Evolutionary conservation across 2,797 vertebrate species (phyloP).

Genomic region (Acanthurus leucopareius): DNA sequence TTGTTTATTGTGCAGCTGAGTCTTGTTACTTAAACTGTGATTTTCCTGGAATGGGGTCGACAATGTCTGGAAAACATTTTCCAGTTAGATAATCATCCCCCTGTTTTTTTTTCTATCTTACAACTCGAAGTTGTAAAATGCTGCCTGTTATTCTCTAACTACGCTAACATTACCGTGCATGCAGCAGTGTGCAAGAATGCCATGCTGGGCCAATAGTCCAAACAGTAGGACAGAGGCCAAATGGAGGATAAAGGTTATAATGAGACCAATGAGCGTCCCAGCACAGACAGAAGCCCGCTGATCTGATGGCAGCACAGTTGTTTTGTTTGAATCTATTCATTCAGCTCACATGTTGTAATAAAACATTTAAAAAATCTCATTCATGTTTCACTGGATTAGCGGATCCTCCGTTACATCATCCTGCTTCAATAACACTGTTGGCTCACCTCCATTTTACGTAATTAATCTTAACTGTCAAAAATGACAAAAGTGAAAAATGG

Average conservation of each 20-base stretch:
- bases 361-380: conserved; percentile 32
- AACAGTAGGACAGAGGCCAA: conserved; percentile 57
- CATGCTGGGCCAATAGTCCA: conserved; percentile 44
- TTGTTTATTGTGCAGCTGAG: neutral
- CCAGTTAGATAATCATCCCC: neutral
- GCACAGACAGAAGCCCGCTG: conserved; percentile 55
- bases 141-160: conserved; percentile 31
- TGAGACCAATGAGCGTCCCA: conserved; percentile 41
- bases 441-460: neutral
- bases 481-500: conserved; percentile 8
- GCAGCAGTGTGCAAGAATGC: conserved; percentile 60
- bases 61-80: neutral
- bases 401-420: neutral
- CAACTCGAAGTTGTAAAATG: neutral
- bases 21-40: neutral
- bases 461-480: neutral
- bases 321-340: conserved; percentile 39
- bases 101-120: neutral
- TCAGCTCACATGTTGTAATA: conserved; percentile 9
- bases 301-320: conserved; percentile 42
- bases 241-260: conserved; percentile 60
- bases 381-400: conserved; percentile 10
- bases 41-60: neutral
- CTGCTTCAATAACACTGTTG: neutral
- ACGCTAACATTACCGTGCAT: conserved; percentile 20